phyloP scores from a whole-genome alignment of 2,113 vertebrate genomes.

The Gymnogyps californianus region DNA sequence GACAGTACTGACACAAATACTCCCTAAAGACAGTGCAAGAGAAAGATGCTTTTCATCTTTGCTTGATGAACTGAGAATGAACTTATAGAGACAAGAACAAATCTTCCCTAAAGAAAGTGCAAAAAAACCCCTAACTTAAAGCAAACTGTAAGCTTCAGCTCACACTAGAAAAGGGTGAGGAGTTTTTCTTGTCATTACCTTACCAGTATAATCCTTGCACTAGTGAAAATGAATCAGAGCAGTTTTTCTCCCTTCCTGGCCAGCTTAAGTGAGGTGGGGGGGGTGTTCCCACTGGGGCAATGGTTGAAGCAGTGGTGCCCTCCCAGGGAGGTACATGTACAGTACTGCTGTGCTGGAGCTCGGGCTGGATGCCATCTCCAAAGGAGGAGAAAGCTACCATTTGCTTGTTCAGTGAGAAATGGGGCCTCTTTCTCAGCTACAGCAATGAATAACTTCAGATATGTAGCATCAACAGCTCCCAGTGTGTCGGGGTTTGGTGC shows the following conservation, averaged over 20 bases:
- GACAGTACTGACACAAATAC: not conserved
- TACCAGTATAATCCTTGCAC: too few relatives aligned
- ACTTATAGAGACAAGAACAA: not conserved
- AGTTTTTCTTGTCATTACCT: not conserved
- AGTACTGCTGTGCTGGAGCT: not conserved
- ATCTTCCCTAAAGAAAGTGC: not conserved
- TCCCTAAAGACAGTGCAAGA: not conserved
- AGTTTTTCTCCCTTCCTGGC: not conserved
- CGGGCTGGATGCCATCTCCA: not conserved
- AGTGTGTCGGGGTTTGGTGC: fast-evolving
- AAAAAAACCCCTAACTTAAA: not conserved
- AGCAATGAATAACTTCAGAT: fast-evolving
- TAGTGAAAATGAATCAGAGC: not conserved
- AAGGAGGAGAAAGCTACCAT: not conserved
- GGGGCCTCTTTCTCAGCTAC: not conserved
- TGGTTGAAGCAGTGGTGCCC: not conserved
- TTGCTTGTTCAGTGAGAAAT: not conserved
- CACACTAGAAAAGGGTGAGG: not conserved
- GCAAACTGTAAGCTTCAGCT: not conserved
- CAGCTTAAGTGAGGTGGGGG: fast-evolving
- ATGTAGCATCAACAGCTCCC: fast-evolving
- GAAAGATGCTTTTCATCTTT: not conserved
- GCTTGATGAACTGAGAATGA: not conserved
- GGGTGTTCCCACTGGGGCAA: not conserved
- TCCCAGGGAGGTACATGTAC: fast-evolving